These are phyloP conservation scores for Drosophila eohydei DNA, from an alignment of 2,888 invertebrate species.

Conservation along the genomic window DNA sequence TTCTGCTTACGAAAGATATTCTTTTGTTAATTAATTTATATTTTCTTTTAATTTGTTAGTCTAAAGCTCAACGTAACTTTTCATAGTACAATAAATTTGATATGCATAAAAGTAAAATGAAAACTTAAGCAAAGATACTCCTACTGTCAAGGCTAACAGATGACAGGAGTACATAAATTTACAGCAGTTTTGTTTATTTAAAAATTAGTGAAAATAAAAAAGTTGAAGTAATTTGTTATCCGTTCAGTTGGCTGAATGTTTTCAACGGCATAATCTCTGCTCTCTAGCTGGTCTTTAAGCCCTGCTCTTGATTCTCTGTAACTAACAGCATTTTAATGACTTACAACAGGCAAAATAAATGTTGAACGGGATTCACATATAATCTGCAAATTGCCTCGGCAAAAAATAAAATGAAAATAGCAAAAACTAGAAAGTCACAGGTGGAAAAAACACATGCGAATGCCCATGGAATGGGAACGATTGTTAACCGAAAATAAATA, in stretches of 20 bases:
- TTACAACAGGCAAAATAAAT: slow-evolving; percentile 15
- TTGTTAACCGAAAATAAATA: slow-evolving; percentile 24
- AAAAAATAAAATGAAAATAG: not conserved
- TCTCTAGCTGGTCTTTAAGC: not conserved
- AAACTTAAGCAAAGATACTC: too few species aligned
- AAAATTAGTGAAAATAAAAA: not conserved
- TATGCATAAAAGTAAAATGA: too few species aligned
- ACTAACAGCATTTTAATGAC: slow-evolving; percentile 31
- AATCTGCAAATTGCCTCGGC: slow-evolving; percentile 7
- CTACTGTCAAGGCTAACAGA: too few species aligned
- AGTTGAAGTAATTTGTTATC: not conserved
- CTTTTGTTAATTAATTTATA: too few species aligned
- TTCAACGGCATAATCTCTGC: slow-evolving; percentile 4
- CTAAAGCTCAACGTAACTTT: too few species aligned
- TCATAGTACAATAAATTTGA: too few species aligned
- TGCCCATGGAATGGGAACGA: not conserved
- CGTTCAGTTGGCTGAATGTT: slow-evolving; percentile 1
- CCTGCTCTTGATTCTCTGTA: slow-evolving; percentile 12
- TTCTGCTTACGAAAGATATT: too few species aligned
- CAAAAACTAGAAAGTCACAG: slow-evolving; percentile 1
- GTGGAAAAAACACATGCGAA: slow-evolving; percentile 17
- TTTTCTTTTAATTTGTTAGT: too few species aligned
- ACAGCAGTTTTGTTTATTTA: not conserved
- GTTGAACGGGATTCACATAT: slow-evolving; percentile 2
- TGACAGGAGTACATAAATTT: not conserved